phyloP scores from a whole-genome alignment of 2,113 vertebrate genomes.

The Caranx ignobilis region DNA sequence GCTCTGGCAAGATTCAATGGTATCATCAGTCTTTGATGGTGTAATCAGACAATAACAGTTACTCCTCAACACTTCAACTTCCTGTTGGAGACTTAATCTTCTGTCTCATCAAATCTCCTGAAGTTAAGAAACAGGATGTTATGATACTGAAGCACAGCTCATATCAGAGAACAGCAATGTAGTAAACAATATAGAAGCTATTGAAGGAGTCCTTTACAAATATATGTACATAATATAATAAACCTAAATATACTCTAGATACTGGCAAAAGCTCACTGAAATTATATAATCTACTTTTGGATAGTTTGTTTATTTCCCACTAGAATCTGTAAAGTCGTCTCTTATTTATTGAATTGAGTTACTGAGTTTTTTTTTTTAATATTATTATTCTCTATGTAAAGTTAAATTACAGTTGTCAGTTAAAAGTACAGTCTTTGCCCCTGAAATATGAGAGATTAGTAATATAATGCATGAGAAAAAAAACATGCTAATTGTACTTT shows the following conservation, averaged over 20 bases:
- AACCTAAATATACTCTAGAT: neutral
- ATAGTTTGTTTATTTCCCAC: no score
- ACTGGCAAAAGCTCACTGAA: no score
- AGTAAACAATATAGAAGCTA: neutral
- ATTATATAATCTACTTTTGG: no score
- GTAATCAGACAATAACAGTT: neutral
- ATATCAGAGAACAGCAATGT: neutral
- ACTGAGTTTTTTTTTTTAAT: no score
- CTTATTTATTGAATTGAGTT: no score
- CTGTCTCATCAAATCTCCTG: neutral
- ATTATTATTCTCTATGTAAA: no score
- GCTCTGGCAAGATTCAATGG: neutral
- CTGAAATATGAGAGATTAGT: neutral
- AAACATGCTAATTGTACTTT: neutral
- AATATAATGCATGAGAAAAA: neutral
- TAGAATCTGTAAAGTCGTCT: no score
- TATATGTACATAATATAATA: no score
- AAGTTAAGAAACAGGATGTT: neutral
- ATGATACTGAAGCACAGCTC: neutral
- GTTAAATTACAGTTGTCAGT: neutral
- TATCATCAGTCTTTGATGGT: neutral
- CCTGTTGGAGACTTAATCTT: neutral
- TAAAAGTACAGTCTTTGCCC: neutral
- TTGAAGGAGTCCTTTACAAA: no score
- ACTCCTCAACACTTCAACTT: neutral